phyloP scores from a whole-genome alignment of 2,888 invertebrate species.

The Mesorhabditis spiculigera region DNA sequence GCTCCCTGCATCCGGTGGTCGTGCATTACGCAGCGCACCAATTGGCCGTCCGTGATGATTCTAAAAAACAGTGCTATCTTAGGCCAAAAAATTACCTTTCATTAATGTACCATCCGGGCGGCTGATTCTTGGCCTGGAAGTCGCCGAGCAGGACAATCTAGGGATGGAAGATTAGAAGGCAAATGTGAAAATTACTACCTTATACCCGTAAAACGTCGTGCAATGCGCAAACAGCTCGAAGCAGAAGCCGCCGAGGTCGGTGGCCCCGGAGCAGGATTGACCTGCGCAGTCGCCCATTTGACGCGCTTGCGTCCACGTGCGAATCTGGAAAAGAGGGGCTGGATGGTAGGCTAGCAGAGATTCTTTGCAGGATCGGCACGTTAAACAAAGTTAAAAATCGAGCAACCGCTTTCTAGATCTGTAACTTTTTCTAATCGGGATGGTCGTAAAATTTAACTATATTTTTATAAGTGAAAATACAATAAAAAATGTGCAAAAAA shows the following conservation, averaged over 20 bases:
- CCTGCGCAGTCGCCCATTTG: constrained; percentile 95
- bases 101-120: constrained; percentile 25
- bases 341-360: too few species aligned
- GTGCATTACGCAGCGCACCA: constrained; percentile 80
- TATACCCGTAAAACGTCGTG: constrained; percentile 87
- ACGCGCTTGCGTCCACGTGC: constrained; percentile 94
- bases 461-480: neutral
- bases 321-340: constrained; percentile 68
- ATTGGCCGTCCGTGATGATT: constrained; percentile 55
- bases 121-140: constrained; percentile 40
- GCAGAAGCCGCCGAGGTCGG: constrained; percentile 73
- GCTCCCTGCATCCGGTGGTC: constrained; percentile 85
- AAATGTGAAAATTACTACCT: constrained; percentile 64
- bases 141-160: constrained; percentile 53
- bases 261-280: constrained; percentile 73
- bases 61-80: too few species aligned
- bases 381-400: too few species aligned
- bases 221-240: constrained; percentile 97
- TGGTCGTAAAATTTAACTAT: too few species aligned
- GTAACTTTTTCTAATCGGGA: too few species aligned
- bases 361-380: too few species aligned
- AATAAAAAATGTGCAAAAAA: too few species aligned
- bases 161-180: neutral
- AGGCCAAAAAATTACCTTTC: too few species aligned
- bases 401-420: too few species aligned